Evolutionary conservation across 2,888 invertebrate genomes (phyloP), one percentile per base, ranked within the genome.

Genomic region (Rhamphomyia laevipes): DNA sequence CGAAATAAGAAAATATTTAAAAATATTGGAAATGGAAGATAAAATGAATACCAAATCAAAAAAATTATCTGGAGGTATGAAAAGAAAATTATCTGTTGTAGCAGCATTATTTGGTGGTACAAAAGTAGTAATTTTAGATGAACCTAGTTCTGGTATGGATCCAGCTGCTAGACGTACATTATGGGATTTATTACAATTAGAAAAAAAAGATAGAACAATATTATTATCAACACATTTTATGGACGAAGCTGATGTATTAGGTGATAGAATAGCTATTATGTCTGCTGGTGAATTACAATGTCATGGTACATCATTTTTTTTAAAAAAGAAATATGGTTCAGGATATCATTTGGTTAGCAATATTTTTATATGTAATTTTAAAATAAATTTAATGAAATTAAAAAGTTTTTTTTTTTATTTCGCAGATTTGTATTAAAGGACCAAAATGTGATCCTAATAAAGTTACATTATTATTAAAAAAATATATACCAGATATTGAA

Each of bases 221-320:
- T 74, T 92, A 42, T 70, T 92, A 51, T 86, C 89, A 1, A 88
- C 88, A 0, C 87, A 91, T 67, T 89, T 87, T 64, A 91, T 91
- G 90, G 91, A 91, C 61, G 91, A 92, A 69, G 91, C 91, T 2
- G 91, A 92, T 67, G 74, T 86, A 40, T 74, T 91, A 2, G 91
- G 90, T 1, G 91, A 91, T 68, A 75, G 89, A 40, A 87, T 91
- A 56, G 90, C 88, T 10, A 90, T 92, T 50, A 86, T 92, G 86
- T 81, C 87, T 3, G 79, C 80, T 43, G 91, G 91, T 1, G 76
- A 79, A 35, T 70, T 91, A 38, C 83, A 86, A 61, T 89, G 90
- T 61, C 80, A 82, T 54, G 91, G 90, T 9, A 82, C 85, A 0
- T 84, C 87, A 2, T 84, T 81, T 65, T 89, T 82, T 63, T 74